Evolutionary conservation across 2,113 vertebrate genomes (phyloP).

Genomic region (Sprattus sprattus): DNA sequence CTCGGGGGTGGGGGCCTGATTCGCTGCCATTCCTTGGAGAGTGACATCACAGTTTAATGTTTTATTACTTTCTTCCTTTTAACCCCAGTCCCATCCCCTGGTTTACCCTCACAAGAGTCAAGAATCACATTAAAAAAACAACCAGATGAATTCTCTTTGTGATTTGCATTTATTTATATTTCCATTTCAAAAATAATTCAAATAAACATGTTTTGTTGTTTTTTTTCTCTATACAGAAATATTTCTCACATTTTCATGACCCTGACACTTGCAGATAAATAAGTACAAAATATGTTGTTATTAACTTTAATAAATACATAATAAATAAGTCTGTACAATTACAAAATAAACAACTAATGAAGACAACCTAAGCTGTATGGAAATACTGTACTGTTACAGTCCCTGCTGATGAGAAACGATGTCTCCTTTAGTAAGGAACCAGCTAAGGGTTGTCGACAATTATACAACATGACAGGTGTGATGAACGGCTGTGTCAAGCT

Average conservation of each 20-base stretch:
- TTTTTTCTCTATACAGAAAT: slow-evolving; percentile 18
- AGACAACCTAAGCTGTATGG: slow-evolving; percentile 66
- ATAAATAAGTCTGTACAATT: slow-evolving; percentile 75
- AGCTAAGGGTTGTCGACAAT: slow-evolving; percentile 53
- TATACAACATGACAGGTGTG: slow-evolving; percentile 30
- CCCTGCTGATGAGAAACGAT: slow-evolving; percentile 63
- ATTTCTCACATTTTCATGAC: slow-evolving; percentile 64
- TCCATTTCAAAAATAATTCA: background rate
- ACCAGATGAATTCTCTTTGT: background rate
- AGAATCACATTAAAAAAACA: background rate
- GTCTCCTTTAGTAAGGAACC: slow-evolving; percentile 35
- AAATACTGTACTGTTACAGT: slow-evolving; percentile 72
- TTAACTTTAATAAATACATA: slow-evolving; percentile 75
- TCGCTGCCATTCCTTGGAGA: background rate
- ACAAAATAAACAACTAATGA: slow-evolving; percentile 59
- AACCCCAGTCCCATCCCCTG: background rate
- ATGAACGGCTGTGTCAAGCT: background rate
- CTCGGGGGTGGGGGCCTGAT: background rate
- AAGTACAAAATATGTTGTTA: slow-evolving; percentile 76
- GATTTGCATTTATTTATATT: slow-evolving; percentile 47
- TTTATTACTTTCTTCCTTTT: background rate
- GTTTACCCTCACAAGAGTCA: background rate
- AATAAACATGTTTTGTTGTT: background rate
- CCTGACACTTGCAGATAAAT: slow-evolving; percentile 71
- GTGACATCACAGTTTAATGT: background rate